Percentiles rank a stretch among this genome's conserved stretches.
Evolutionary conservation across 1,140 invertebrate species (phyloP).

Genomic region (Platyscapa corneri): DNA sequence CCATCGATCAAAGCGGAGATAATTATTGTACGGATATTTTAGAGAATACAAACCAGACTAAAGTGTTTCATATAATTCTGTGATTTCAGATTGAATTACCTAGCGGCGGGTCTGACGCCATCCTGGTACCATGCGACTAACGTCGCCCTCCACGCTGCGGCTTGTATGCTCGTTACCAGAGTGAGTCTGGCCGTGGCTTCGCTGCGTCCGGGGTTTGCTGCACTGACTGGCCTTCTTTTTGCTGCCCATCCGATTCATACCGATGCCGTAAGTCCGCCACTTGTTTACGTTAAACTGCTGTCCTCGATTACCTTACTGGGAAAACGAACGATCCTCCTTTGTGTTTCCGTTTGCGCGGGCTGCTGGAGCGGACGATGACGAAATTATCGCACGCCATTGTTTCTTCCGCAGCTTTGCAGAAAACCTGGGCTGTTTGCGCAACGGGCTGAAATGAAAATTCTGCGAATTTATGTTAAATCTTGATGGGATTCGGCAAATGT

Average conservation of each 20-base stretch:
- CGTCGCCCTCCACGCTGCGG: conserved; percentile 82
- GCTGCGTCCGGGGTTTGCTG: conserved; percentile 79
- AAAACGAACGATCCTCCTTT: no score
- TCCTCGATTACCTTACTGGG: no score
- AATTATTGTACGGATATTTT: not conserved
- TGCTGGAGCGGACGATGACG: no score
- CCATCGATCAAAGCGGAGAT: no score
- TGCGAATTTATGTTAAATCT: no score
- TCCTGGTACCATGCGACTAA: conserved; percentile 86
- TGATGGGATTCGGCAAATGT: no score
- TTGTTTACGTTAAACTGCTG: not conserved
- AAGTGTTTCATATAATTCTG: not conserved
- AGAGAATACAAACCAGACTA: not conserved
- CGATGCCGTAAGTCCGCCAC: conserved; percentile 82
- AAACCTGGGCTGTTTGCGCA: no score
- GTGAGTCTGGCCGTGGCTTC: conserved; percentile 80
- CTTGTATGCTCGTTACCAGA: conserved; percentile 82
- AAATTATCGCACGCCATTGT: no score
- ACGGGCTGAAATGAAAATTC: no score
- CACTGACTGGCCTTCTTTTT: conserved; percentile 84
- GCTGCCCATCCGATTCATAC: conserved; percentile 93
- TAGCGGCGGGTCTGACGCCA: conserved; percentile 80
- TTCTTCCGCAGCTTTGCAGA: no score
- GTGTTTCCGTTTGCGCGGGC: no score
- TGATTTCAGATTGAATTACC: conserved; percentile 82